These are phyloP conservation scores for Carassius carassius DNA, from an alignment of 2,113 vertebrate genomes.

Conservation along the genomic window DNA sequence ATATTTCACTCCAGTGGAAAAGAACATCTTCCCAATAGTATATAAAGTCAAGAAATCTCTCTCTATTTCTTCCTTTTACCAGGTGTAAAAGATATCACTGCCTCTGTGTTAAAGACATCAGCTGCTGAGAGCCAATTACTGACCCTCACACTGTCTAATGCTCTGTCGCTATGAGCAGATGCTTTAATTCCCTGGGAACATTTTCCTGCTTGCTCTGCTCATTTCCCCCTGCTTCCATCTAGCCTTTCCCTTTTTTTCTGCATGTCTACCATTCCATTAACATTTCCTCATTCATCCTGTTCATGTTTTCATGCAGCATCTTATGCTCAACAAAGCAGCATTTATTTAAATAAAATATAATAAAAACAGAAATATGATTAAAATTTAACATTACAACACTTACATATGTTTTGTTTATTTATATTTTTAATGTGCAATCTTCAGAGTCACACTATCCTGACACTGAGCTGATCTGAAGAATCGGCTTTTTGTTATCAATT, in stretches of 20 bases:
- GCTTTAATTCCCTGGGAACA: slow-evolving; percentile 14
- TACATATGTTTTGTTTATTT: background rate
- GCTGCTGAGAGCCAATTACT: background rate
- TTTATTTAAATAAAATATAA: background rate
- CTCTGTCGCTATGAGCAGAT: background rate
- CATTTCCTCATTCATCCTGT: background rate
- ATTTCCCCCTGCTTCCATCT: background rate
- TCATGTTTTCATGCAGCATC: background rate
- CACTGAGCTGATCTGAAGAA: no score
- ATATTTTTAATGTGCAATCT: background rate
- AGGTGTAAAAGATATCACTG: slow-evolving; percentile 16
- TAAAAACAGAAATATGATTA: background rate
- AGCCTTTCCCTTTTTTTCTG: background rate
- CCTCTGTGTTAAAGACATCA: slow-evolving; percentile 8
- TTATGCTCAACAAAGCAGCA: background rate
- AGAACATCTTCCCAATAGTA: background rate
- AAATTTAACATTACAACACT: background rate
- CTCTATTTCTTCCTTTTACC: background rate
- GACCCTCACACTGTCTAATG: background rate
- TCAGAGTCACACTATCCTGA: background rate
- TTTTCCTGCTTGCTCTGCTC: slow-evolving; percentile 41
- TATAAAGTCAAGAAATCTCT: slow-evolving; percentile 1
- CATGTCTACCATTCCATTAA: slow-evolving; percentile 9
- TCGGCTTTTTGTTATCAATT: no score
- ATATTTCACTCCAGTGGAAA: slow-evolving; percentile 17